Evolutionary conservation across 2,888 invertebrate genomes (phyloP).

Genomic region (Oligia latruncula): DNA sequence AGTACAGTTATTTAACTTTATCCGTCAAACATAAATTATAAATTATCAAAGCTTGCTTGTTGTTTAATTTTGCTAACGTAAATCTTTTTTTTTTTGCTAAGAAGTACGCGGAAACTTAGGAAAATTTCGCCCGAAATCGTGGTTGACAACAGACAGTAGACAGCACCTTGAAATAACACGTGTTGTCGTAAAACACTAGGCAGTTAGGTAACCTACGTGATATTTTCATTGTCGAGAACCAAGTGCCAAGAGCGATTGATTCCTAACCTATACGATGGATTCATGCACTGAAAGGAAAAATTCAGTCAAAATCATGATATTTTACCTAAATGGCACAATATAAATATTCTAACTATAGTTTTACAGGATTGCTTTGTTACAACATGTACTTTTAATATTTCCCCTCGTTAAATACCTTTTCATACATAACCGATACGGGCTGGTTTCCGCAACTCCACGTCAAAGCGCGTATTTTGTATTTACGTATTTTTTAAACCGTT

Average conservation of each 20-base stretch:
- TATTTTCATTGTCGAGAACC: slow-evolving; percentile 1
- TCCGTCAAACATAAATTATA: slow-evolving; percentile 4
- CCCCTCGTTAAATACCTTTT: neutral
- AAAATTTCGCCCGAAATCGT: slow-evolving; percentile 7
- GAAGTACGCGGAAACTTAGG: neutral
- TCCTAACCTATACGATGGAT: slow-evolving; percentile 14
- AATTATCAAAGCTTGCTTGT: neutral
- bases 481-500: neutral
- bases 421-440: neutral
- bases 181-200: slow-evolving; percentile 8
- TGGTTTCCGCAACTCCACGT: too few relatives aligned
- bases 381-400: neutral
- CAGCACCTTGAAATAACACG: slow-evolving; percentile 12
- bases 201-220: neutral
- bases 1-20: neutral
- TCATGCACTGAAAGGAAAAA: slow-evolving; percentile 9
- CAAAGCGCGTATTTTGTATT: too few relatives aligned
- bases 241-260: slow-evolving; percentile 2
- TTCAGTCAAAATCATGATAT: neutral
- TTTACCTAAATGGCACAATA: neutral
- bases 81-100: neutral
- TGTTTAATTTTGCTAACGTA: neutral
- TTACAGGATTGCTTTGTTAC: slow-evolving; percentile 2
- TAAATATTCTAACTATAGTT: neutral
- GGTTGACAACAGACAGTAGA: neutral